Base-by-base conservation (phyloP, 1,140 invertebrate species). In the Cyphomyrmex costatus region DNA sequence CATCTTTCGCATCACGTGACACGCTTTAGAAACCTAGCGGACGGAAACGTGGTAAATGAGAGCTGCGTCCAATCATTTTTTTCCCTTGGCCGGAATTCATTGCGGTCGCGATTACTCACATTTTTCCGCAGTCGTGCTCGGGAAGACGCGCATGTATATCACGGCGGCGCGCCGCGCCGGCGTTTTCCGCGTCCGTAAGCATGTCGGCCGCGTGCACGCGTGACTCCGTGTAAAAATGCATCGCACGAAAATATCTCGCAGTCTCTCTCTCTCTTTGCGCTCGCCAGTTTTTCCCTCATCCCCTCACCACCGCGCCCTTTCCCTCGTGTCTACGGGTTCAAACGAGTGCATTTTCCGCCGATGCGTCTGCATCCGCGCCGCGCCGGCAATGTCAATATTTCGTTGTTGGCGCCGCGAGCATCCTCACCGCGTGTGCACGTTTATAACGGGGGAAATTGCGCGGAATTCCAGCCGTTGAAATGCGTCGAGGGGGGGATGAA, bases 371-470 rank as follows among this genome's bases (percentile, higher is more conserved):
- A 21, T 12, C 42, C 68, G 49, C 61, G 68, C 33, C 42, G 71
- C 30, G 49, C 56, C 24, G 24, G 12, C 77, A 77, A 78, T 89
- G 88, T 89, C 88, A 83, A 89, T 89, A 89, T 86, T 86, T 89
- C 88, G 88, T 58, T 53, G 88, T 78, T 82, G 51, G 84, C 80
- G 84, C 77, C 14, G 74, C 19, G 46, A 68, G n/a, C 77, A 60
- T 46, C 51, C 46, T 12, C 27, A 33, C 8, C 16, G 42, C 66
- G 21, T 10, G 21, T 60, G 73, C 70, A 68, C 71, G 65, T 84
- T 89, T 90, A 90, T 90, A 85, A 86, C 70, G 60, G 61, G 56
- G 63, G 56, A 90, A 89, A 90, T 90, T 90, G 86, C 88, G 86
- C 74, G 88, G 63, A 73, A 90, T 88, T 88, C 63, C 82, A 82